Percentiles rank a stretch among this genome's conserved stretches.
phyloP scores from a whole-genome alignment of 37 sponge, comb jelly and placozoan genomes.

The Aphrocallistes beatrix region DNA sequence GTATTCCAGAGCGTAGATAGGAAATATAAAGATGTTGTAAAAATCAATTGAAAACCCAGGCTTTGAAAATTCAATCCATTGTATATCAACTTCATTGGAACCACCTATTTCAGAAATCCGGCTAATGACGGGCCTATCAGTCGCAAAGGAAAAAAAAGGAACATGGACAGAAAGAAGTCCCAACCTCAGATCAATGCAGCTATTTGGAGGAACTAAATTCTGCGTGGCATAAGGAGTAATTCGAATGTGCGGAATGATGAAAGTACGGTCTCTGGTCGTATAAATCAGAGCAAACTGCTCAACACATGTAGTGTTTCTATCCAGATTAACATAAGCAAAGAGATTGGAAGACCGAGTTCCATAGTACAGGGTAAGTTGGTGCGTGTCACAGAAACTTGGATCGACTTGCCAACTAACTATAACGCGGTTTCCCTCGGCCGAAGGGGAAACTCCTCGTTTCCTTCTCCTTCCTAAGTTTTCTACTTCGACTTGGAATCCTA shows the following conservation, averaged over 20 bases:
- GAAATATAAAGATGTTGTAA: not conserved
- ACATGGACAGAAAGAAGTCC: not conserved
- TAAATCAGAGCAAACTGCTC: not conserved
- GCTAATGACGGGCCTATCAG: not conserved
- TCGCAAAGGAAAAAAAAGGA: not conserved
- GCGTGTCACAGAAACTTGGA: not conserved
- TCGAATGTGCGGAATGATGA: not conserved
- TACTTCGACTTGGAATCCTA: not conserved
- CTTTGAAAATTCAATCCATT: not conserved
- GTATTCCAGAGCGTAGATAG: not conserved
- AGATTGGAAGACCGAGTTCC: not conserved
- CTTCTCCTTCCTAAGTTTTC: not conserved
- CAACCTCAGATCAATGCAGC: not conserved
- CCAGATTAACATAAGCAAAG: not conserved
- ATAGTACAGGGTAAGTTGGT: not conserved
- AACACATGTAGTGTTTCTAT: not conserved
- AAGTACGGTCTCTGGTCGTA: not conserved
- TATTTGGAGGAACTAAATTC: not conserved
- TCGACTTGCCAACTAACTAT: not conserved
- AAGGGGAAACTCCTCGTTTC: not conserved
- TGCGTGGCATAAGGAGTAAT: not conserved
- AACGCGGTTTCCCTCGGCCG: not conserved
- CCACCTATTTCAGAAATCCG: not conserved
- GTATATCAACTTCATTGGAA: not conserved
- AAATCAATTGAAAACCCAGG: not conserved